Base-by-base conservation (phyloP, 2,888 invertebrate genomes). In the Nephrotoma guestfalica region DNA sequence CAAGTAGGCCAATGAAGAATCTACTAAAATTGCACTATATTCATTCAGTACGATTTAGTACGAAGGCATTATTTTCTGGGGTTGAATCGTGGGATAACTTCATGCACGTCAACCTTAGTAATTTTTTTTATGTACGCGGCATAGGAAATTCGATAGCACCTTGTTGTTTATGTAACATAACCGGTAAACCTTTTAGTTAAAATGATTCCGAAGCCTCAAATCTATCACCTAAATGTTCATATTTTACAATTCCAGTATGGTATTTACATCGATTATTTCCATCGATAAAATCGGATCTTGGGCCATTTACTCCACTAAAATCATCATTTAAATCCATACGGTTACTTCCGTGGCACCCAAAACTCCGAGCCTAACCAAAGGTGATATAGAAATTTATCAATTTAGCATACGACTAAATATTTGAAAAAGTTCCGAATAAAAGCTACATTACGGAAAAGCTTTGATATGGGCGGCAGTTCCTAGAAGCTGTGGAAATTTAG, bases 111-210 rank as follows among this genome's bases (percentile, higher is more conserved):
- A n/a, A n/a, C n/a, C n/a, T n/a, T n/a, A n/a, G n/a, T n/a, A n/a
- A n/a, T n/a, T n/a, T n/a, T n/a, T n/a, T n/a, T n/a, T n/a, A n/a
- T n/a, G n/a, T n/a, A n/a, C n/a, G 93, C 88, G 97, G 97, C 96
- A 98, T 99, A 91, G 98, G 99, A 93, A 99, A 99, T 92, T 99
- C 99, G 45, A 99, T 96, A 0, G 99, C 99, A 92, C 99, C 99
- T 91, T 99, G 99, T 91, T 99, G 99, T 91, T 99, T 99, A 86
- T 99, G 94, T 88, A 99, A 93, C 92, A 99, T 99, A 13, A 99
- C 98, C 42, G 98, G 98, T 92, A 98, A 98, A 30, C 98, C 98
- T 94, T 96, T 94, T 92, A 97, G 97, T 97, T 97, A 92, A 99
- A 99, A 93, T 98, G 98, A 90, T 97, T 97, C 99, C 99, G 99